Conservation (phyloP, 2,888 invertebrate genomes). For the Sinohyriopsis cumingii region DNA sequence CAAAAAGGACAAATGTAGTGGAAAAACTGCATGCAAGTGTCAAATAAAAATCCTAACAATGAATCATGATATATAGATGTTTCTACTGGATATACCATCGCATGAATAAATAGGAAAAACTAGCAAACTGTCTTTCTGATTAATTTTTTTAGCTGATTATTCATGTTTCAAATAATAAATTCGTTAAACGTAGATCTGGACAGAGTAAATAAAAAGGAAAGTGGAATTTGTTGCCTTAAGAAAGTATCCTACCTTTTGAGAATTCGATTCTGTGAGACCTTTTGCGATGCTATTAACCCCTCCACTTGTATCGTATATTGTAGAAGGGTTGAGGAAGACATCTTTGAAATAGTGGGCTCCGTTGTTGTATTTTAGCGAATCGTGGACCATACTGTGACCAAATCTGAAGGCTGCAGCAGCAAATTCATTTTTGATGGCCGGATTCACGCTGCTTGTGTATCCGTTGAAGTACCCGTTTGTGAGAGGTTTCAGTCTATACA, state of each 20-base stretch:
- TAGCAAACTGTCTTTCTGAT: too few relatives aligned
- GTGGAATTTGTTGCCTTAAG: too few relatives aligned
- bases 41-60: too few relatives aligned
- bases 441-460: neutral
- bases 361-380: neutral
- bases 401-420: neutral
- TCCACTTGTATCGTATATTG: neutral
- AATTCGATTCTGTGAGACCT: neutral
- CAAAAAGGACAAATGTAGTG: too few relatives aligned
- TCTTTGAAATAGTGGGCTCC: neutral
- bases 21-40: too few relatives aligned
- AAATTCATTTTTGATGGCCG: neutral
- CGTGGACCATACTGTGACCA: slow-evolving; percentile 1
- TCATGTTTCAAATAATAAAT: too few relatives aligned
- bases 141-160: too few relatives aligned
- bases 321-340: neutral
- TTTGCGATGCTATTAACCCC: neutral
- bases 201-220: too few relatives aligned
- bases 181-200: too few relatives aligned
- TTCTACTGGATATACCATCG: too few relatives aligned
- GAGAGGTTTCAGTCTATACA: neutral
- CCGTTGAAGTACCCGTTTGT: neutral
- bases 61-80: too few relatives aligned
- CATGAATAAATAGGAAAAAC: too few relatives aligned
- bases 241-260: neutral